Evolutionary conservation across 1,140 invertebrate genomes (phyloP).

Genomic region (Plectrocnemia conspersa): DNA sequence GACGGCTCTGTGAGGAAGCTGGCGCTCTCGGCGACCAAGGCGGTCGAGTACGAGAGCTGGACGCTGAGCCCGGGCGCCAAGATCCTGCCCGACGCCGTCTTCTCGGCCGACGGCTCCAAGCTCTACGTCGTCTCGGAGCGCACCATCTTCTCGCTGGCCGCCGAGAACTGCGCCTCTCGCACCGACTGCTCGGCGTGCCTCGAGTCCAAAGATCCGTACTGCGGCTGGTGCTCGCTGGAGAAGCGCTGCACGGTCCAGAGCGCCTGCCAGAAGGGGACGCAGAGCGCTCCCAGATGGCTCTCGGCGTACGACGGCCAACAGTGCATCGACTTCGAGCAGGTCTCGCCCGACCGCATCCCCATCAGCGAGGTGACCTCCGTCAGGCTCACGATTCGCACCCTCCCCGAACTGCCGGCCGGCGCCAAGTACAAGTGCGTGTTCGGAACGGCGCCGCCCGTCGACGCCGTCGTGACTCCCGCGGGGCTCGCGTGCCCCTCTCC

Average conservation of each 20-base stretch:
- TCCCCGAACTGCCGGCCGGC: constrained; percentile 82
- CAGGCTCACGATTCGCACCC: constrained; percentile 80
- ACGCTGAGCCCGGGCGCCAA: constrained; percentile 64
- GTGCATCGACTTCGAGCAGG: constrained; percentile 94
- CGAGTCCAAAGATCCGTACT: constrained; percentile 91
- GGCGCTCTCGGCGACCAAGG: constrained; percentile 59
- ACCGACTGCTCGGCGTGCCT: constrained; percentile 86
- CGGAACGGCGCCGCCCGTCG: constrained; percentile 77
- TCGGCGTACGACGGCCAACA: constrained; percentile 87
- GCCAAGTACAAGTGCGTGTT: constrained; percentile 95
- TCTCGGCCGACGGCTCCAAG: constrained; percentile 71
- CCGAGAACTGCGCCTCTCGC: constrained; percentile 88
- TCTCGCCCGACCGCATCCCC: constrained; percentile 83
- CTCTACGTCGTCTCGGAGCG: constrained; percentile 65
- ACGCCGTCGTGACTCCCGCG: constrained; percentile 72
- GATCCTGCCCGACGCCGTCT: constrained; percentile 76
- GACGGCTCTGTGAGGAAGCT: constrained; percentile 77
- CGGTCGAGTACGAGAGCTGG: constrained; percentile 74
- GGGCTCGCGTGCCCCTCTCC: constrained; percentile 85
- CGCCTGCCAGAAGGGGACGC: constrained; percentile 84
- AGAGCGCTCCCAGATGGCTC: constrained; percentile 86
- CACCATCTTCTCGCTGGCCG: constrained; percentile 81
- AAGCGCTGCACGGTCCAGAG: constrained; percentile 85
- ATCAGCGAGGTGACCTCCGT: constrained; percentile 80
- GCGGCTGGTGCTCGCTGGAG: constrained; percentile 96